Percentiles rank a stretch among this genome's conserved stretches.
Conservation (phyloP, 2,113 vertebrate genomes). For the Sardina pilchardus region DNA sequence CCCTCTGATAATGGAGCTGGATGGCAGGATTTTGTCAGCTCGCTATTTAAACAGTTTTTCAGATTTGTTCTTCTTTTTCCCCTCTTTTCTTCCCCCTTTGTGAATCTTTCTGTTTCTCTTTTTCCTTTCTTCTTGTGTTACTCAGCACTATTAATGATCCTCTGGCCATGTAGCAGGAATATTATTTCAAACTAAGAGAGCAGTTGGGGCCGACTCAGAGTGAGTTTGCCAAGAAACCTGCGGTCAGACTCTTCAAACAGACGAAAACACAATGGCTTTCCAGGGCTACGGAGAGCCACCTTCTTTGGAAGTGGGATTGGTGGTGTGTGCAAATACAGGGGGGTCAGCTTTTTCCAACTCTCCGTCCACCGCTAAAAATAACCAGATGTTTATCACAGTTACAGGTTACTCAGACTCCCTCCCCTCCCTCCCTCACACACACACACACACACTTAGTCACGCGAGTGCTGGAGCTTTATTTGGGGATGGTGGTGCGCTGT, state of each 20-base stretch:
- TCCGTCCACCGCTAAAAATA: slow-evolving; percentile 62
- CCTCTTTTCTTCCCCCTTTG: background rate
- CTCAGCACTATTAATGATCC: background rate
- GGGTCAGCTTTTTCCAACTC: slow-evolving; percentile 67
- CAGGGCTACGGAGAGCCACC: slow-evolving; percentile 37
- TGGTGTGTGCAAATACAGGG: slow-evolving; percentile 50
- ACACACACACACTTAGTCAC: slow-evolving; percentile 16
- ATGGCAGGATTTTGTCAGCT: background rate
- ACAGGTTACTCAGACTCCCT: slow-evolving; percentile 54
- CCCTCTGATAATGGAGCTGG: background rate
- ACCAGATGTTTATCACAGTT: slow-evolving; percentile 61
- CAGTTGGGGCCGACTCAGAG: background rate
- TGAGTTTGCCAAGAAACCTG: slow-evolving; percentile 34
- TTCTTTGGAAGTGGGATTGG: slow-evolving; percentile 68
- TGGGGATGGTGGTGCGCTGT: slow-evolving; percentile 33
- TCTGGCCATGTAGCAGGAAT: background rate
- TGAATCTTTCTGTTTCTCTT: background rate
- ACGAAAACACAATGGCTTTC: slow-evolving; percentile 30
- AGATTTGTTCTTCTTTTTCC: background rate
- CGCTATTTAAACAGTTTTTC: background rate
- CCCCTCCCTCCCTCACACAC: slow-evolving; percentile 24
- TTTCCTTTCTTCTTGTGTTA: background rate
- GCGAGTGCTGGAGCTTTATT: slow-evolving; percentile 23
- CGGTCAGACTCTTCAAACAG: slow-evolving; percentile 21
- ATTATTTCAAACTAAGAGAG: background rate